These are phyloP conservation scores for Diplodus sargus DNA, from an alignment of 2,797 vertebrate genomes.

Conservation along the genomic window DNA sequence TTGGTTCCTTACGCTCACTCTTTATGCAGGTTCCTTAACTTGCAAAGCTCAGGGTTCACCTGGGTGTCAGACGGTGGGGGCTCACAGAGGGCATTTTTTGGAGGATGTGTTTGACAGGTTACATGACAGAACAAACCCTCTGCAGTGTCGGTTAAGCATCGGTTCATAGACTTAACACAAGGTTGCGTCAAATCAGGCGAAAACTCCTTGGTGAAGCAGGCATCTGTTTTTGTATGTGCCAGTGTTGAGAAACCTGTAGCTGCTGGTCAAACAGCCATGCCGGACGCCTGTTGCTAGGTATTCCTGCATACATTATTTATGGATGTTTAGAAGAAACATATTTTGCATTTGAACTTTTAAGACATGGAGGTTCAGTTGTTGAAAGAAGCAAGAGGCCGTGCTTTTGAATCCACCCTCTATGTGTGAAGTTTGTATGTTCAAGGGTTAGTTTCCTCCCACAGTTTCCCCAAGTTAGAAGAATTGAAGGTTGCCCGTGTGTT, in stretches of 20 bases:
- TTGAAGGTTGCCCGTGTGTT: background rate
- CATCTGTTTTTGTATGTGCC: background rate
- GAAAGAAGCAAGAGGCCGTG: background rate
- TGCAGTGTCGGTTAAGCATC: background rate
- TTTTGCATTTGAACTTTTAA: background rate
- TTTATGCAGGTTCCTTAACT: constrained; percentile 31
- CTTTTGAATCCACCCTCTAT: background rate
- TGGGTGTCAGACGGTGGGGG: constrained; percentile 39
- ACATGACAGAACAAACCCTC: background rate
- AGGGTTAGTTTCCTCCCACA: background rate
- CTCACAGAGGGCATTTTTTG: constrained; percentile 8
- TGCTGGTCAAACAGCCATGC: background rate
- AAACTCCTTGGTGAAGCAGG: background rate
- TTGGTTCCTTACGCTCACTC: constrained; percentile 48
- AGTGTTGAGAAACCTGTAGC: background rate
- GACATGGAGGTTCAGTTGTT: background rate
- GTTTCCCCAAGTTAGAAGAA: background rate
- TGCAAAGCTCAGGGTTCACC: constrained; percentile 45
- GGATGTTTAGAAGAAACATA: background rate
- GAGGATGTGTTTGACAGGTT: background rate
- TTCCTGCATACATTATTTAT: background rate
- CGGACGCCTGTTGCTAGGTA: background rate
- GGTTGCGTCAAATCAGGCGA: background rate
- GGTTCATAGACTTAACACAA: constrained; percentile 26
- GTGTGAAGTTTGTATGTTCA: background rate